A percentile compares a stretch with the other conserved stretches of the same genome.
Evolutionary conservation across 2,113 vertebrate genomes (phyloP).

Genomic region (Cyphomyrus plagiostoma): DNA sequence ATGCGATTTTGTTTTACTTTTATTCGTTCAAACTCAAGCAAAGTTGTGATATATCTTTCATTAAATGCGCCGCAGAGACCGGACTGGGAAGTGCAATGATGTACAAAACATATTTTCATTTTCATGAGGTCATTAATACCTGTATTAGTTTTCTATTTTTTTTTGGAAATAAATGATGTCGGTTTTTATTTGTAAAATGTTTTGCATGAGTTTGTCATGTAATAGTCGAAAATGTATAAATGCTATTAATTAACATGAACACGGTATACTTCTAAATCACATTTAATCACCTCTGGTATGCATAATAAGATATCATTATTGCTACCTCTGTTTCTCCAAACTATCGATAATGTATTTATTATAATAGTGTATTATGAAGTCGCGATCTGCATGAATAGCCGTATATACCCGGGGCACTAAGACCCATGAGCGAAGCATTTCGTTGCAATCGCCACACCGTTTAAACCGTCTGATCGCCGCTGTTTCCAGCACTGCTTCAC

Average conservation of each 20-base stretch:
- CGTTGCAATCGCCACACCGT: neutral
- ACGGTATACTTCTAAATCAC: neutral
- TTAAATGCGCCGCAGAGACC: neutral
- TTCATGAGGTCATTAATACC: neutral
- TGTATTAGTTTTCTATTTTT: neutral
- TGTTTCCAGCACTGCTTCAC: neutral
- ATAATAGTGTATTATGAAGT: neutral
- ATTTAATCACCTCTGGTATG: neutral
- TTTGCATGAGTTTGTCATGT: neutral
- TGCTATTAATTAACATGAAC: neutral
- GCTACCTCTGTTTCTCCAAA: neutral
- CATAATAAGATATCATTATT: neutral
- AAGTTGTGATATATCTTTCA: neutral
- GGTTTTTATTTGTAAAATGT: neutral
- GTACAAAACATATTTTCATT: neutral
- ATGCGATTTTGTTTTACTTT: neutral
- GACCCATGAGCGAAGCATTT: slow-evolving; percentile 23
- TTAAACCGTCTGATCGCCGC: neutral
- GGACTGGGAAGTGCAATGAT: neutral
- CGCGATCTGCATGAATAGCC: neutral
- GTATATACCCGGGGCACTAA: slow-evolving; percentile 13
- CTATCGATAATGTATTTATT: neutral
- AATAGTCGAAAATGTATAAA: neutral
- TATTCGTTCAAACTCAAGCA: neutral
- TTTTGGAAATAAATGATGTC: neutral